Percentiles rank a stretch among this genome's conserved stretches.
Conservation (phyloP, 2,797 vertebrate species). For the Hippocampus kuda region DNA sequence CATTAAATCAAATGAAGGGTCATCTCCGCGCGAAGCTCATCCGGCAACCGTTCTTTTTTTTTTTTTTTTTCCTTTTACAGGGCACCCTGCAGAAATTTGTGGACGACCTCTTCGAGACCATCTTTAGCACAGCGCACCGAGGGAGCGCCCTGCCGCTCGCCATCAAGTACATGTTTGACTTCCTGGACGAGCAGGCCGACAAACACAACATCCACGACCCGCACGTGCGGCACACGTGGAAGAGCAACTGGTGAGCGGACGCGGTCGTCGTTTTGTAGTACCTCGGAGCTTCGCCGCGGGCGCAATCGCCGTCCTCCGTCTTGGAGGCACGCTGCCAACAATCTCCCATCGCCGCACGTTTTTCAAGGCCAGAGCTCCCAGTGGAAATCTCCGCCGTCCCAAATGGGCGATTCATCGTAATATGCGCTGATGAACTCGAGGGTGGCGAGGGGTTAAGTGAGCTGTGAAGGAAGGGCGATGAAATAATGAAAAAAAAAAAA, state of each 20-base stretch:
- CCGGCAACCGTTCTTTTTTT: conserved; percentile 28
- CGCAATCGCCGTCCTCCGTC: neutral
- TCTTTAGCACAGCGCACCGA: conserved; percentile 95
- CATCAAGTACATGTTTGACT: conserved; percentile 99
- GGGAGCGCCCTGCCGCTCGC: conserved; percentile 92
- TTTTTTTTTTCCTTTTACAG: conserved; percentile 45
- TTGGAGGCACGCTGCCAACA: conserved; percentile 35
- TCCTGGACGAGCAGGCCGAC: conserved; percentile 95
- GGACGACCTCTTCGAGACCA: conserved; percentile 96
- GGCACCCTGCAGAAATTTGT: conserved; percentile 98
- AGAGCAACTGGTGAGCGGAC: conserved; percentile 91
- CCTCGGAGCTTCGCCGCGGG: neutral
- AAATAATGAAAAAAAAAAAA: conserved; percentile 36
- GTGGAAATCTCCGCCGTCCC: conserved; percentile 49
- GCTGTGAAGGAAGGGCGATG: conserved; percentile 25
- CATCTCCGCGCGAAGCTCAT: conserved; percentile 63
- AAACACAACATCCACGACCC: conserved; percentile 94
- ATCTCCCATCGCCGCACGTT: conserved; percentile 26
- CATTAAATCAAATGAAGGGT: conserved; percentile 75
- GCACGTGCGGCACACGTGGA: conserved; percentile 95
- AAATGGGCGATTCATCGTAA: conserved; percentile 50
- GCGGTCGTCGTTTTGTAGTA: neutral
- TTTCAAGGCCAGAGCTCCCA: conserved; percentile 40
- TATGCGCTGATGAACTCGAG: conserved; percentile 60
- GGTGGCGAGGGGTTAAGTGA: conserved; percentile 45